Evolutionary conservation across 2,113 vertebrate genomes (phyloP), one percentile per base, ranked within the genome.

Genomic region (Campylorhamphus procurvoides): DNA sequence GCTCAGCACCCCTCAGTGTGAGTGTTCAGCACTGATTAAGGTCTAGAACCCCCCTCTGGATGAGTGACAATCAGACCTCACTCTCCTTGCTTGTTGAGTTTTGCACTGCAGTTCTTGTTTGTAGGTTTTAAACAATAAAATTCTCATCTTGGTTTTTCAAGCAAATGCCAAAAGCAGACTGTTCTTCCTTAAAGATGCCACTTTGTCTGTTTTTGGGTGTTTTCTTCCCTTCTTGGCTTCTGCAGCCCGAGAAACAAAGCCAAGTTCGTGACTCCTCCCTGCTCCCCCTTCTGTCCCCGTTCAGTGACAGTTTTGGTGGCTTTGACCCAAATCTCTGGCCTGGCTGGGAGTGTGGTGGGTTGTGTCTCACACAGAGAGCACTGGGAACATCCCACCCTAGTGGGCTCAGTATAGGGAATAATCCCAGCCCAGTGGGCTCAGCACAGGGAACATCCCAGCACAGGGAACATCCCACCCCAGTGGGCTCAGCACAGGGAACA

Each of bases 71-170:
- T 2, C 84, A 19, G 18, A 7, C 60, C 3, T 20, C 3, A 1
- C 52, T 35, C n/a, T 19, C 5, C 24, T 84, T 4, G 8, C 85
- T 86, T 59, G 25, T 18, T 52, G 69, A 33, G 4, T 71, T 87
- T 56, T 37, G 71, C 74, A 16, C 69, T 87, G 77, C 5, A 24
- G 35, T 44, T 49, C 25, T 33, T n/a, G 49, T 2, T 42, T 67
- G 44, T 46, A 74, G 69, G 50, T 47, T 90, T 86, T 10, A 17
- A 87, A 18, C 66, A 96, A 95, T 93, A 90, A 94, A 94, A 89
- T 3, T 15, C 22, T 16, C 25, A 15, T 24, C 37, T 33, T 18
- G 55, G 12, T 16, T 79, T 90, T 60, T 47, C 39, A 60, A 80
- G 47, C 52, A 60, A 39, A 28, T 24, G 23, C 47, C 47, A 1